These are phyloP conservation scores for Phenganax stokvisi DNA, from an alignment of 92 coral and sea anemone genomes.

Conservation along the genomic window DNA sequence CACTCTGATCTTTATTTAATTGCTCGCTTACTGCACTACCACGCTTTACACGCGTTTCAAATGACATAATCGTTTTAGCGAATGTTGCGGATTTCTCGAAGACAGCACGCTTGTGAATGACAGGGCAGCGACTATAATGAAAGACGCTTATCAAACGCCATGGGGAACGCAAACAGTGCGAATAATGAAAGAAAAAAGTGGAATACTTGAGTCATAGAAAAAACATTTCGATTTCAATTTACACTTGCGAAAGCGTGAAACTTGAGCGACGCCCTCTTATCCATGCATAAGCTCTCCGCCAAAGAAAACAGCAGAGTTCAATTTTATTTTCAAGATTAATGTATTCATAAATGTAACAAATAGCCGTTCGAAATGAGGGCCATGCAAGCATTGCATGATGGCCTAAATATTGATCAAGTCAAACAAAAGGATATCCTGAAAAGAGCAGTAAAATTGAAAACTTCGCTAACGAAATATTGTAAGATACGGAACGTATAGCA, in stretches of 20 bases:
- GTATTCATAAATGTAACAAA: constrained; percentile 17
- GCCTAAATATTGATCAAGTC: too few species aligned
- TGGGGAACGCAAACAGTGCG: constrained; percentile 12
- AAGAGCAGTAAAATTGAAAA: too few species aligned
- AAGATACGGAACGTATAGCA: too few species aligned
- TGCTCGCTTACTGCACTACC: background rate
- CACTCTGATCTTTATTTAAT: constrained; percentile 17
- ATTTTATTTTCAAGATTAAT: constrained; percentile 21
- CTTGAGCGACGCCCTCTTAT: background rate
- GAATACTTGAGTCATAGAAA: background rate
- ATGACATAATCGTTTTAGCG: background rate
- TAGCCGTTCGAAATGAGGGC: constrained; percentile 3
- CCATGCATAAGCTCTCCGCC: background rate
- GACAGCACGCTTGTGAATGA: too few species aligned
- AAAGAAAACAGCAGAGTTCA: background rate
- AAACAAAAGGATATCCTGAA: too few species aligned
- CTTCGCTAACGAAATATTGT: too few species aligned
- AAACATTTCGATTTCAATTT: constrained; percentile 19
- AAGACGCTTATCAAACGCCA: constrained; percentile 8
- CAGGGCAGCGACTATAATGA: background rate
- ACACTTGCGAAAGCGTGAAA: background rate
- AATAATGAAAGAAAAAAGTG: constrained; percentile 25
- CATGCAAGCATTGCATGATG: too few species aligned
- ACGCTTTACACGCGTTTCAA: background rate
- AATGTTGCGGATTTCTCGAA: constrained; percentile 7